These are phyloP conservation scores for Halcyon malimbica DNA, from an alignment of 2,113 vertebrate genomes.

Conservation along the genomic window DNA sequence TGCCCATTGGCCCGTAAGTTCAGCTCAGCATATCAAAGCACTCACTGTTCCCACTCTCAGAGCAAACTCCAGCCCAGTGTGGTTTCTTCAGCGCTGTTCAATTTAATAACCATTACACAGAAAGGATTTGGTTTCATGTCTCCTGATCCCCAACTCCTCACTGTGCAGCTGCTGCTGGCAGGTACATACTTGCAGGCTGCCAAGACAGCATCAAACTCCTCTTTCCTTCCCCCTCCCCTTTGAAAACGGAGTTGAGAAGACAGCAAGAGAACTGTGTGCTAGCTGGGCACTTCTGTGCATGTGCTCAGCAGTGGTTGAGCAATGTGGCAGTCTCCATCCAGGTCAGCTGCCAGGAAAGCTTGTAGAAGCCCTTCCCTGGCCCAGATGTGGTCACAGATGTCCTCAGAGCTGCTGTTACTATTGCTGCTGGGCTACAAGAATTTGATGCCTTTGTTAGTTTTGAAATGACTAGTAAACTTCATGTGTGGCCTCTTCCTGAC, in stretches of 20 bases:
- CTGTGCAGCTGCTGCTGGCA: slow-evolving; percentile 33
- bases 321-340: not conserved
- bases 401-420: not conserved
- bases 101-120: not conserved
- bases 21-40: not conserved
- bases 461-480: not conserved
- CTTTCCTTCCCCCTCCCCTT: not conserved
- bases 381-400: not conserved
- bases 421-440: not conserved
- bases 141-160: not conserved
- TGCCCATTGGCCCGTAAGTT: slow-evolving; percentile 91
- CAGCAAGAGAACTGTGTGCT: not conserved
- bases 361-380: not conserved
- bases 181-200: not conserved
- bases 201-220: not conserved
- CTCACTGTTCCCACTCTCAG: not conserved
- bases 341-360: not conserved
- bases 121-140: slow-evolving; percentile 6
- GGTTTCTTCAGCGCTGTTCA: not conserved
- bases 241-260: not conserved
- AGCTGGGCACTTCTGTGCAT: not conserved
- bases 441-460: not conserved
- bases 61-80: not conserved
- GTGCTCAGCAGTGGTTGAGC: not conserved
- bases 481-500: not conserved